phyloP scores from a whole-genome alignment of 2,113 vertebrate species.

The Limnothrissa miodon region DNA sequence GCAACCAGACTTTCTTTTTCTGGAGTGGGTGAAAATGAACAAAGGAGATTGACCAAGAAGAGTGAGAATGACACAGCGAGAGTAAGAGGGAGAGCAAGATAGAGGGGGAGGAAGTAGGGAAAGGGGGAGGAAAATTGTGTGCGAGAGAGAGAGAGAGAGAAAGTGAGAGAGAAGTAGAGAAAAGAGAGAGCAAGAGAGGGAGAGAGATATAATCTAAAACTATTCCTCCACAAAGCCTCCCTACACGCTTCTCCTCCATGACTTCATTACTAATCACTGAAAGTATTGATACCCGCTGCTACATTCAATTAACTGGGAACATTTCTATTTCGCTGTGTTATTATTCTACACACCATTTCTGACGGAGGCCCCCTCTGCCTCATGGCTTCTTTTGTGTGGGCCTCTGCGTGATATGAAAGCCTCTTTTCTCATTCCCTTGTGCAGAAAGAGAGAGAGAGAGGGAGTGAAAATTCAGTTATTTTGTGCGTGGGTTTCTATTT shows the following conservation, averaged over 20 bases:
- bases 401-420: conserved; percentile 36
- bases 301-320: conserved; percentile 51
- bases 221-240: conserved; percentile 58
- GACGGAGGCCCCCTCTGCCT: conserved; percentile 38
- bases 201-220: conserved; percentile 51
- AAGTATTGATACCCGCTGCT: conserved; percentile 50
- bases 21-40: background rate
- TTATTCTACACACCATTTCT: conserved; percentile 49
- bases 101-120: background rate
- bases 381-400: conserved; percentile 43
- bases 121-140: background rate
- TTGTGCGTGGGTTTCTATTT: background rate
- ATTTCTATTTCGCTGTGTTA: conserved; percentile 48
- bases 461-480: background rate
- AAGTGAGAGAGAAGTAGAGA: conserved; percentile 29
- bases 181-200: conserved; percentile 30
- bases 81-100: background rate
- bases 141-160: conserved; percentile 20
- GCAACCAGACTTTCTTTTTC: background rate
- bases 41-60: conserved; percentile 11
- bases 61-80: background rate
- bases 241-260: conserved; percentile 33
- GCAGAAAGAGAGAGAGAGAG: background rate
- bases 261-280: conserved; percentile 50
- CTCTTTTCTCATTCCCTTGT: conserved; percentile 20